Percentiles rank a stretch among this genome's conserved stretches.
Conservation (phyloP, 2,113 vertebrate genomes). For the Onychostoma macrolepis region DNA sequence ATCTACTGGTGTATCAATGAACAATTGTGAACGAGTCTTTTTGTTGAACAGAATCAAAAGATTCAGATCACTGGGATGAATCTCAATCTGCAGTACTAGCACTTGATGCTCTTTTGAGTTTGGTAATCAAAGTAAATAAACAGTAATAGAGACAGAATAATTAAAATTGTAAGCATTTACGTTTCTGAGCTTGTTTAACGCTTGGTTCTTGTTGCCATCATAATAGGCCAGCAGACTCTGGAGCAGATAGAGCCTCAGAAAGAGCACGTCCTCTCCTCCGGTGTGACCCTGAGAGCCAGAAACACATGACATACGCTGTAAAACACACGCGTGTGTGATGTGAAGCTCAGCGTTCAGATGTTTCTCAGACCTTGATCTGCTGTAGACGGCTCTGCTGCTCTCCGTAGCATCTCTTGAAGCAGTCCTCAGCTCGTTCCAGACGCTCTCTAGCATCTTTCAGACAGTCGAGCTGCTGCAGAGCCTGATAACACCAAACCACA, state of each 20-base stretch:
- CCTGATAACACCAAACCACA: constrained; percentile 92
- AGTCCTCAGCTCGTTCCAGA: constrained; percentile 82
- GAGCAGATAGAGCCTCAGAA: constrained; percentile 91
- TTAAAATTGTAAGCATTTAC: constrained; percentile 63
- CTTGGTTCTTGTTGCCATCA: constrained; percentile 84
- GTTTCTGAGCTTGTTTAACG: constrained; percentile 79
- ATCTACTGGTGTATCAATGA: no score
- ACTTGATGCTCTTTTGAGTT: no score
- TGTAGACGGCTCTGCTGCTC: constrained; percentile 85
- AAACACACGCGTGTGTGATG: neutral
- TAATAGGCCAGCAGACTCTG: constrained; percentile 88
- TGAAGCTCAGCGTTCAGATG: neutral
- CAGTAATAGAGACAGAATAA: neutral
- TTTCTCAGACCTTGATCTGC: constrained; percentile 84
- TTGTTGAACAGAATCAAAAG: no score
- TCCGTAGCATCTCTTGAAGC: constrained; percentile 90
- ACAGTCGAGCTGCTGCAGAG: constrained; percentile 83
- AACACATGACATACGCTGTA: constrained; percentile 37
- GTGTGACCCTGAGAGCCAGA: constrained; percentile 82
- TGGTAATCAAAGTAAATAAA: neutral
- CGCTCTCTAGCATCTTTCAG: constrained; percentile 85
- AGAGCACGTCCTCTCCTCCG: constrained; percentile 92
- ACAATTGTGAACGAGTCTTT: no score
- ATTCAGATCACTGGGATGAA: no score
- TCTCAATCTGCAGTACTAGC: no score